Evolutionary conservation across 2,797 vertebrate species (phyloP), one percentile per base, ranked within the genome.

Genomic region (Chanos chanos): DNA sequence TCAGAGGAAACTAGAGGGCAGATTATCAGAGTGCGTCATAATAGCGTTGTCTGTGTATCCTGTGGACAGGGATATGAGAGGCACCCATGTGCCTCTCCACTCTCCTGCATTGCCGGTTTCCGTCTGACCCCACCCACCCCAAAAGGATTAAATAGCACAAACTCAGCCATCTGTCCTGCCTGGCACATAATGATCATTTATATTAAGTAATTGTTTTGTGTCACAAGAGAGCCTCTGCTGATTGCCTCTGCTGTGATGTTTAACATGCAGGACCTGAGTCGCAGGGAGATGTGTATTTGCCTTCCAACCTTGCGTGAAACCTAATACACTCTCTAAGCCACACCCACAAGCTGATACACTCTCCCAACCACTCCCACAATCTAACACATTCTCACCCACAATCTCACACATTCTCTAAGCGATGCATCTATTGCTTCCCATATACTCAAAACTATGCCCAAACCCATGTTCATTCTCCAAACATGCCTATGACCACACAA

Each of bases 81-180:
- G n/a, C n/a, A n/a, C n/a, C n/a, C n/a, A n/a, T n/a, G n/a, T n/a
- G n/a, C n/a, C n/a, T n/a, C n/a, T n/a, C n/a, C n/a, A n/a, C n/a
- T n/a, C n/a, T n/a, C n/a, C n/a, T n/a, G n/a, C n/a, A n/a, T n/a
- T n/a, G n/a, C n/a, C n/a, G n/a, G n/a, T n/a, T n/a, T n/a, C n/a
- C n/a, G n/a, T n/a, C n/a, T 51, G 55, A 56, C 51, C 36, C 58
- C 44, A 55, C 72, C 76, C 50, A 47, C 37, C 39, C 41, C 19
- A 4, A 27, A 52, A 22, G 36, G 48, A 59, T 59, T 51, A 45
- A 31, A 39, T 58, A 59, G 51, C 31, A 57, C 55, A 15, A 60
- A 56, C 64, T 48, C 45, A 4, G 18, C 64, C 74, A 75, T 58
- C 77, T 71, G 61, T 57, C 67, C 48, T 4, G 59, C 66, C 61